phyloP scores from a whole-genome alignment of 2,888 invertebrate genomes.

The Ophion costatus region DNA sequence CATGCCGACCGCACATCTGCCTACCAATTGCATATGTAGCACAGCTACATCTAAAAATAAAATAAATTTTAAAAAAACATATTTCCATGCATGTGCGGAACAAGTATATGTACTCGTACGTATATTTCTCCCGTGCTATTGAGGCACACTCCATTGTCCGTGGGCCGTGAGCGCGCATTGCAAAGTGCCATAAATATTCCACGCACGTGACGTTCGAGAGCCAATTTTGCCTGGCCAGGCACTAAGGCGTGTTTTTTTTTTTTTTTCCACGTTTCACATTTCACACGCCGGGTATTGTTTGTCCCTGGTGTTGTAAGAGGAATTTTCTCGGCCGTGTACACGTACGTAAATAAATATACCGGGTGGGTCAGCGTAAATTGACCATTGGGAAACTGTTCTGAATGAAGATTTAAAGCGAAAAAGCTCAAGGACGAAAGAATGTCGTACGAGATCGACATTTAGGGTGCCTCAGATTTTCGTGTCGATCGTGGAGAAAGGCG shows the following conservation, averaged over 20 bases:
- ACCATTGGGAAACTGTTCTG: background rate
- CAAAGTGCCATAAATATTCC: slow-evolving; percentile 59
- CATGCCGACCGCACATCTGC: background rate
- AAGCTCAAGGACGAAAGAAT: too few species aligned
- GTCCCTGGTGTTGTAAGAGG: slow-evolving; percentile 15
- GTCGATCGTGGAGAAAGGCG: too few species aligned
- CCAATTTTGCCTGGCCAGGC: slow-evolving; percentile 46
- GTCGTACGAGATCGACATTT: too few species aligned
- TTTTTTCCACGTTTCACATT: slow-evolving; percentile 46
- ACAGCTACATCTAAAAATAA: background rate
- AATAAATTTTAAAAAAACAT: background rate
- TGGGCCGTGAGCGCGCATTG: background rate
- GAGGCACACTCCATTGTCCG: slow-evolving; percentile 23
- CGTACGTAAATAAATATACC: background rate
- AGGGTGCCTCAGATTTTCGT: too few species aligned
- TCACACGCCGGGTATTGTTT: slow-evolving; percentile 35
- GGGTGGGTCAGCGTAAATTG: background rate
- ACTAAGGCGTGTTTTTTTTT: slow-evolving; percentile 33
- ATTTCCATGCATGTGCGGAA: too few species aligned
- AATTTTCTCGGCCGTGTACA: slow-evolving; percentile 11
- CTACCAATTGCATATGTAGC: background rate
- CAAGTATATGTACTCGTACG: background rate
- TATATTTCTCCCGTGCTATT: slow-evolving; percentile 2
- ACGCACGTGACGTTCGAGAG: slow-evolving; percentile 45
- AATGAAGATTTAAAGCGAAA: too few species aligned